Evolutionary conservation across 2,113 vertebrate genomes (phyloP).

Genomic region (Bambusicola thoracicus): DNA sequence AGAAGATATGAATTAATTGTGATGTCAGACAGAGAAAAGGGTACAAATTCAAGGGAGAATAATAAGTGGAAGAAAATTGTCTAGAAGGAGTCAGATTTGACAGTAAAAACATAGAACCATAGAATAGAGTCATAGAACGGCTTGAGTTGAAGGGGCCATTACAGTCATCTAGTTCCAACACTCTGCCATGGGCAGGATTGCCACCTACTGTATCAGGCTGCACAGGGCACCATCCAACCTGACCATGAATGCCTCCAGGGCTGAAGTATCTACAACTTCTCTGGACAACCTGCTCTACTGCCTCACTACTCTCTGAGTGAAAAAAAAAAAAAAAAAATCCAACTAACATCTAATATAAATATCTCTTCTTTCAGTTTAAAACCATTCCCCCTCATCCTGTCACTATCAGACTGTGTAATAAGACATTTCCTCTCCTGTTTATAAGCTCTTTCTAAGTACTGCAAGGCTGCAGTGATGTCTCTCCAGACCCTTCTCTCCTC

Average conservation of each 20-base stretch:
- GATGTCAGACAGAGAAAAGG: not conserved
- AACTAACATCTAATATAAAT: too few species aligned
- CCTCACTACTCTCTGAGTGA: not conserved
- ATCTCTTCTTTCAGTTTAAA: too few species aligned
- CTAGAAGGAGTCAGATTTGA: not conserved
- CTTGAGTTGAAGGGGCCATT: not conserved
- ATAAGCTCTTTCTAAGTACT: not conserved
- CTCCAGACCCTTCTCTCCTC: not conserved
- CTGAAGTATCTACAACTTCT: not conserved
- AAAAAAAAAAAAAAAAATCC: too few species aligned
- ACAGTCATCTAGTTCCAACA: not conserved
- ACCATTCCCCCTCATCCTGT: too few species aligned
- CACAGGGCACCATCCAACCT: not conserved
- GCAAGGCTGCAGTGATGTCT: not conserved
- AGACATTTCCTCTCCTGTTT: not conserved
- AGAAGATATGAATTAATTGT: not conserved
- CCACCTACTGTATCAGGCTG: not conserved
- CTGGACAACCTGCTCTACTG: not conserved
- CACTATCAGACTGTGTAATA: not conserved
- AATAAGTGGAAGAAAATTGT: not conserved
- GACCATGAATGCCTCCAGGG: not conserved
- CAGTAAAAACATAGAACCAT: not conserved
- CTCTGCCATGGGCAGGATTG: not conserved
- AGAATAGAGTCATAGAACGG: not conserved
- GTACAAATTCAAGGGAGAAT: not conserved